Base-by-base conservation (phyloP, 2,888 invertebrate species). In the Synanthedon formicaeformis region DNA sequence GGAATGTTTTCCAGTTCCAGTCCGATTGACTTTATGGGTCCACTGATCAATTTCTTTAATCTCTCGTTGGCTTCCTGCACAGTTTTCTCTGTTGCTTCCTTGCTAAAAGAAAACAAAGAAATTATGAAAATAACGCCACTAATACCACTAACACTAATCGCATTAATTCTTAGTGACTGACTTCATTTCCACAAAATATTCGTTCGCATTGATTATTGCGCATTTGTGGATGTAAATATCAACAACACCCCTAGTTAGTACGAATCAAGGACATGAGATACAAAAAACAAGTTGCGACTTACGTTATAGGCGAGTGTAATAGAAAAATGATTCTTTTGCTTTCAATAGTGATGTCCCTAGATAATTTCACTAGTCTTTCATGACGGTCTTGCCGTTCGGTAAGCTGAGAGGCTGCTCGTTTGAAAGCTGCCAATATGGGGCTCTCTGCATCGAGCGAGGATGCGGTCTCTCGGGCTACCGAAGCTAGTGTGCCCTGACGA, bases 301-400 rank as follows among this genome's bases (percentile, higher is more conserved):
- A 91, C 91, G 85, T 81, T 50, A 83, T 70, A 55, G 92, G 87
- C 40, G 94, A 92, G 73, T 97, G 97, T 16, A 97, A 78, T 11
- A 94, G 78, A 73, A 96, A 97, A 61, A 97, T 97, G 4, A 95
- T 92, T 56, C 96, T 86, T 72, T 97, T 97, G 77, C 96, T 95
- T 69, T 96, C 96, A 60, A 96, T 95, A 0, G 96, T 96, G 16
- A 96, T 90, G 69, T 96, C 96, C 27, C 96, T 88, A 57, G 93
- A 91, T 0, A 93, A 73, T 79, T 96, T 96, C 0, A 96, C 91
- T 40, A 97, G 89, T 50, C 94, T 85, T 71, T 97, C 97, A 65
- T 93, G 91, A 57, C 94, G 91, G 74, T 97, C 96, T 65, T 97
- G 94, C 59, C 93, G 93, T 1, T 88, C 88, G 63, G 94, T 95